phyloP scores from a whole-genome alignment of 2,113 vertebrate species.

The Diadophis punctatus region DNA sequence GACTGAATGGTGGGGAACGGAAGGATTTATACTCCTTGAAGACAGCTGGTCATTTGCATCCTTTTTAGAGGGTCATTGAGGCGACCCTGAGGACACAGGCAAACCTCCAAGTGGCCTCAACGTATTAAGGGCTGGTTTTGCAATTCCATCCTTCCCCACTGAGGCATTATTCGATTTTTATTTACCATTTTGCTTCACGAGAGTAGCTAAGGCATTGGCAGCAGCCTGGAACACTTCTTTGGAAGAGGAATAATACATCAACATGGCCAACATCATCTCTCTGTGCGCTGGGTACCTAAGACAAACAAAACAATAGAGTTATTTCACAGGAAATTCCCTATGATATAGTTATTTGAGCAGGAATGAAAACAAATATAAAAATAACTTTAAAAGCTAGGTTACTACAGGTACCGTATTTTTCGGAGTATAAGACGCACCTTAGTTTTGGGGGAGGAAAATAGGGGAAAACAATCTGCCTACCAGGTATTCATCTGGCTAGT shows the following conservation, averaged over 20 bases:
- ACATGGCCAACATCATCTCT: slow-evolving; percentile 87
- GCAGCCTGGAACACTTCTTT: slow-evolving; percentile 85
- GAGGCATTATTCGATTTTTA: neutral
- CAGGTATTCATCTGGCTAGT: too few species aligned
- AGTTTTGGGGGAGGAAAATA: too few species aligned
- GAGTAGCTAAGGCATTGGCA: slow-evolving; percentile 77
- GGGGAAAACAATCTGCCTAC: too few species aligned
- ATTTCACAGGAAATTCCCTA: neutral
- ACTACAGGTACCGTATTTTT: too few species aligned
- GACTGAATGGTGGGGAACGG: too few species aligned
- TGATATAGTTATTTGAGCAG: neutral
- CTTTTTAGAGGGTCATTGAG: too few species aligned
- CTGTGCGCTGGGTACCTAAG: slow-evolving; percentile 84
- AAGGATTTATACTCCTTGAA: too few species aligned
- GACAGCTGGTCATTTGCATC: too few species aligned
- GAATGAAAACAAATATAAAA: neutral
- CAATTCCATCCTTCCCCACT: neutral
- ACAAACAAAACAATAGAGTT: slow-evolving; percentile 32
- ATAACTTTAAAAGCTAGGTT: neutral
- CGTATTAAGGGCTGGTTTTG: neutral
- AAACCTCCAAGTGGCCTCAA: too few species aligned
- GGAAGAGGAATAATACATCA: slow-evolving; percentile 86
- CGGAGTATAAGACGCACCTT: too few species aligned
- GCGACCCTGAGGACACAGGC: too few species aligned
- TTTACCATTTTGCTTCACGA: slow-evolving; percentile 84